These are phyloP conservation scores for Amphiprion clarkii DNA, from an alignment of 2,797 vertebrate genomes.

Conservation along the genomic window DNA sequence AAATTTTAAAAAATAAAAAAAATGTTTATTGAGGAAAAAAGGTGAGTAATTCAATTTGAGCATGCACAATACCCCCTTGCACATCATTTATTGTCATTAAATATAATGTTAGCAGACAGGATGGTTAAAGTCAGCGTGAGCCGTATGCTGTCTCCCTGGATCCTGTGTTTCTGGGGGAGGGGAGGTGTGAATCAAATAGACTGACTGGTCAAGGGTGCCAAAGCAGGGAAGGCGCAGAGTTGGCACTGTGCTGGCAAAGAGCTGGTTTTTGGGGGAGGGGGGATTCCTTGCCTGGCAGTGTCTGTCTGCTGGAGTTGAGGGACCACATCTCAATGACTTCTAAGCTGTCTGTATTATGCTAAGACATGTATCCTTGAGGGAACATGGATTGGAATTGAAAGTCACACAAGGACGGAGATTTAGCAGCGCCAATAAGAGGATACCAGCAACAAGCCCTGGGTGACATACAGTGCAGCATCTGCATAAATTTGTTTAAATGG, in stretches of 20 bases:
- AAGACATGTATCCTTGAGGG: slow-evolving; percentile 81
- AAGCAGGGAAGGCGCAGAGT: slow-evolving; percentile 55
- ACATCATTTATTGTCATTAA: slow-evolving; percentile 6
- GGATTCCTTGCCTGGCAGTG: slow-evolving; percentile 48
- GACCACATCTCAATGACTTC: slow-evolving; percentile 71
- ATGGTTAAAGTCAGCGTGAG: slow-evolving; percentile 8
- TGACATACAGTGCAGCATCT: slow-evolving; percentile 34
- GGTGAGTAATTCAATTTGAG: slow-evolving; percentile 27
- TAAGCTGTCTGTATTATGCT: slow-evolving; percentile 78
- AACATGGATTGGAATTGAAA: slow-evolving; percentile 74
- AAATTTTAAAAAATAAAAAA: slow-evolving; percentile 18
- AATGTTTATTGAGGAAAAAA: slow-evolving; percentile 16
- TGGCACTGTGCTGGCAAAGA: slow-evolving; percentile 65
- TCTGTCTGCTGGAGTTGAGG: slow-evolving; percentile 57
- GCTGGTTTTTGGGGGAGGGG: slow-evolving; percentile 20
- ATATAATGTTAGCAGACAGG: slow-evolving; percentile 34
- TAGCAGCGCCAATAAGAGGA: slow-evolving; percentile 50
- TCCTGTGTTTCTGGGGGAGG: slow-evolving; percentile 46
- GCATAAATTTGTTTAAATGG: slow-evolving; percentile 39
- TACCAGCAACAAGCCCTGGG: slow-evolving; percentile 29
- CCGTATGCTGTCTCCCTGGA: slow-evolving; percentile 24
- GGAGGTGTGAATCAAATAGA: slow-evolving; percentile 60
- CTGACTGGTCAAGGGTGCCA: slow-evolving; percentile 72
- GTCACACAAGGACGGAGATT: slow-evolving; percentile 80
- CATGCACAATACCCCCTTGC: slow-evolving; percentile 3